Evolutionary conservation across 2,797 vertebrate genomes (phyloP), one percentile per base, ranked within the genome.

Genomic region (Leucoraja ocellata): DNA sequence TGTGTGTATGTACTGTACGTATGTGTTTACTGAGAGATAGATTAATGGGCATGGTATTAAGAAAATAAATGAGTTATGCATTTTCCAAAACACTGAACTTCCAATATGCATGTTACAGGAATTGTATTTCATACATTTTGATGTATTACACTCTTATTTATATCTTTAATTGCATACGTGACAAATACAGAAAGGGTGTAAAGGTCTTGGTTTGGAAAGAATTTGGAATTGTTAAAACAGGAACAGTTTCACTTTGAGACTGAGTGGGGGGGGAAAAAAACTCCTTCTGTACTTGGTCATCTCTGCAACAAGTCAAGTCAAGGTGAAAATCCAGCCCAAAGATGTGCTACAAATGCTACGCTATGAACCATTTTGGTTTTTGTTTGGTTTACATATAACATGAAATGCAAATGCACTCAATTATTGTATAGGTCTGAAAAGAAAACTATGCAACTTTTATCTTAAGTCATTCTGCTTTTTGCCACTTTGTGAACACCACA

Each of bases 391-490:
- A 95, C 95, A 95, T 95, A 94, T 93, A 95, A 94, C 94, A 76
- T 74, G 71, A 92, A 95, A 93, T 95, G 95, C 93, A 95, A 93
- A 83, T 95, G 96, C 96, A 96, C 95, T 95, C 95, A 93, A 95
- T 95, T 94, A 95, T 96, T 96, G 95, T 96, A 95, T 96, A 95
- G 96, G 94, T 94, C 94, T 92, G 90, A 74, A 76, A 92, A 58
- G 95, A 96, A 96, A 96, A 94, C 95, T 95, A 95, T 97, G 95
- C 96, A 96, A 95, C 94, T 78, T 91, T 93, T 93, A 95, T 95
- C 96, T 96, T 96, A 95, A 95, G 94, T 96, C 95, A 95, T 96
- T 54, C 96, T 97, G 95, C 96, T 95, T 95, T 95, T 94, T 16
- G 94, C 95, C 93, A 95, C 93, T 93, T 93, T 95, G 95, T 97